A percentile compares a stretch with the other conserved stretches of the same genome.
Conservation (phyloP, 2,888 invertebrate genomes). For the Polymixis lichenea region DNA sequence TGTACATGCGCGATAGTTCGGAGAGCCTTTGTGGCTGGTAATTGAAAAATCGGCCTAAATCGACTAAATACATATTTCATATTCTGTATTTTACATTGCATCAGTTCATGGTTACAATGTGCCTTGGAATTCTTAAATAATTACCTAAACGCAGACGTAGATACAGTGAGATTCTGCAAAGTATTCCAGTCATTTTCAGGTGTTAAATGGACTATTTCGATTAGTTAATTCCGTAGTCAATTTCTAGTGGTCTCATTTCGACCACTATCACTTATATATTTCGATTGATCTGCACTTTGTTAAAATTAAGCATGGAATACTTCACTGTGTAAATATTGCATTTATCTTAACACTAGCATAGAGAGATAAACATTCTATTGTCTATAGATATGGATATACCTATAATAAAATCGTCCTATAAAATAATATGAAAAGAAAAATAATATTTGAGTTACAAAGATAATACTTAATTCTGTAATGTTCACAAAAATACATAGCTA, state of each 20-base stretch:
- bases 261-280: background rate
- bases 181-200: slow-evolving; percentile 31
- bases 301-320: slow-evolving; percentile 56
- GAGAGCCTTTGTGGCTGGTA: too few relatives aligned
- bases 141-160: slow-evolving; percentile 27
- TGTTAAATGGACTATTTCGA: slow-evolving; percentile 13
- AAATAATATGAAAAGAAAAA: slow-evolving; percentile 63
- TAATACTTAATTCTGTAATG: slow-evolving; percentile 69
- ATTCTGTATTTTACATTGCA: slow-evolving; percentile 10
- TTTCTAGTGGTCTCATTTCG: background rate
- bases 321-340: slow-evolving; percentile 62
- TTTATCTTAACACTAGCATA: slow-evolving; percentile 68
- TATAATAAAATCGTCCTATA: slow-evolving; percentile 67
- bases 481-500: slow-evolving; percentile 66
- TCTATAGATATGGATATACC: slow-evolving; percentile 67
- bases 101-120: background rate
- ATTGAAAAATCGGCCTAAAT: background rate
- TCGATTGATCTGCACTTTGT: slow-evolving; percentile 20
- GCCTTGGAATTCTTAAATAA: background rate
- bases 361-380: slow-evolving; percentile 67
- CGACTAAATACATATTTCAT: background rate
- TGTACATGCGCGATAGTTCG: too few relatives aligned
- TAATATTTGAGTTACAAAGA: slow-evolving; percentile 69
- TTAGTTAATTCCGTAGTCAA: slow-evolving; percentile 2
- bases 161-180: slow-evolving; percentile 54